Base-by-base conservation (phyloP, 2,113 vertebrate species). In the Serilophus lunatus region DNA sequence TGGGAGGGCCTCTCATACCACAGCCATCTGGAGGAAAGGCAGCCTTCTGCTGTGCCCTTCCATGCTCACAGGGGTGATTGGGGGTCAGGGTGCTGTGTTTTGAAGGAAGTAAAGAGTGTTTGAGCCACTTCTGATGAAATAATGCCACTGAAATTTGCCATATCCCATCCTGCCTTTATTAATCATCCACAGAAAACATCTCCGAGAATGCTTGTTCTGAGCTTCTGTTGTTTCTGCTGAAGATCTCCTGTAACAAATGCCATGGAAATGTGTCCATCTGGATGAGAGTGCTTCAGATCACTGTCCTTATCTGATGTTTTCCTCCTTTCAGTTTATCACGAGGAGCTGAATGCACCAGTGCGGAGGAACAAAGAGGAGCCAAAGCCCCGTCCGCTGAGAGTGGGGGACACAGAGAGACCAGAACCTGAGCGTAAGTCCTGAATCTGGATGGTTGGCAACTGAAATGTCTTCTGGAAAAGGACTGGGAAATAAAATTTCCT, bases 331-430 rank as follows among this genome's bases (percentile, higher is more conserved):
- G 99, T 99, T 97, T 99, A 99, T 95, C 99, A 98, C 0, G 99
- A 99, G 97, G 99, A 99, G 84, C 97, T 98, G 45, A 99, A 99
- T 1, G 98, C 99, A 25, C 99, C 99, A 13, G 98, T 99, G 82
- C 98, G 99, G 85, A 98, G 99, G 84, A 98, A 99, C 96, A 99
- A 98, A 85, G 99, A 99, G 45, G 99, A 99, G 83, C 99, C 99
- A n/a, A 99, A 99, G 97, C 98, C 99, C 2, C 98, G 99, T 47
- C 99, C 99, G 0, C 97, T 99, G 87, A 98, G 99, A 49, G 99
- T 99, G 72, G 99, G 99, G 7, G 99, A 99, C 96, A 99, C 99
- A 0, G 99, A 99, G 97, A 99, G 99, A 95, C 99, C 99, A 9
- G 98, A 99, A 83, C 99, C 98, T 44, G 99, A 99, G 61, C 92